Base-by-base conservation (phyloP, 2,888 invertebrate genomes). In the Zaprionus bogoriensis region DNA sequence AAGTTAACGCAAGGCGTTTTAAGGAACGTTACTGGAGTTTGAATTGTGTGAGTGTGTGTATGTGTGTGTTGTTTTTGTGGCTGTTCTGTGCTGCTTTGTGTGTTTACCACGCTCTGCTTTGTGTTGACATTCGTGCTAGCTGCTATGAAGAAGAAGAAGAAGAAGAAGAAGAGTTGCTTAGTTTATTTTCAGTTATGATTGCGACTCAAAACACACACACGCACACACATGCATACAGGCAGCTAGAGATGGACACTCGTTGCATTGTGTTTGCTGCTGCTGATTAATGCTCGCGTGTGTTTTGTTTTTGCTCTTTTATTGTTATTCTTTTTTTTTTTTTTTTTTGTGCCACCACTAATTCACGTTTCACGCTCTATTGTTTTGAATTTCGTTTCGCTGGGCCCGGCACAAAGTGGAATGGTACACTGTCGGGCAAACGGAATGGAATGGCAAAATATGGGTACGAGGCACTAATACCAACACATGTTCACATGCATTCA, bases 1-100 rank as follows among this genome's bases (percentile, higher is more conserved):
- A 64, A 78, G 23, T 47, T 57, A 57, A 62, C 36, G 57, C 59
- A 32, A 45, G n/a, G 52, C 61, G 45, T 30, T 19, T 41, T 51
- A 61, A 72, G 69, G 70, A 76, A 75, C 73, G 67, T 75, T n/a
- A n/a, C n/a, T 75, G 39, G 27, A 45, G 23, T 67, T 66, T 62
- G 45, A 72, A 59, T 52, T 63, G 30, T 50, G 45, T 55, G n/a
- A n/a, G n/a, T n/a, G n/a, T n/a, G n/a, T n/a, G n/a, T n/a, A n/a
- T n/a, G n/a, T n/a, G n/a, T 36, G 12, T 48, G 75, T 68, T 67
- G 82, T 76, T 83, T 69, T 54, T 55, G 41, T 58, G 14, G n/a
- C 12, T 41, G 4, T 27, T 51, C 47, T 66, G 77, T 32, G 12
- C 54, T 59, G 41, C 55, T 67, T 63, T 72, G 48, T 55, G 46